phyloP scores from a whole-genome alignment of 2,888 invertebrate species.

The Limnephilus marmoratus region DNA sequence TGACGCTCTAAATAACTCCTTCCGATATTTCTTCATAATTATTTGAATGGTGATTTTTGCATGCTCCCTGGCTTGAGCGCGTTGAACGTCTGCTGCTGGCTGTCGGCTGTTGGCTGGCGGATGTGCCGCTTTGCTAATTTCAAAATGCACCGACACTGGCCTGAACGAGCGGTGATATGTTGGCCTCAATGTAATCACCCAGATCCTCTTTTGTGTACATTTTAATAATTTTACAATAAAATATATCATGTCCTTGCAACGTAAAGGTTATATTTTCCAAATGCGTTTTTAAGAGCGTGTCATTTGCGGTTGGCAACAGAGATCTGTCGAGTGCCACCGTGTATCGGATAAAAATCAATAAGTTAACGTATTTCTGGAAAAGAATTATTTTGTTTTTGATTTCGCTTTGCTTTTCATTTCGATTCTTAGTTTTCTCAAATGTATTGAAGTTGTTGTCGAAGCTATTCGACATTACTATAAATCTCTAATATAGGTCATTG shows the following conservation, averaged over 20 bases:
- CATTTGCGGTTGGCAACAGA: not conserved
- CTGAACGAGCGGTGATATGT: not conserved
- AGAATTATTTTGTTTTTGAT: not conserved
- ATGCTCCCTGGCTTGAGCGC: not conserved
- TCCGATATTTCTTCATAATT: slow-evolving; percentile 35
- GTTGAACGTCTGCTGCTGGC: slow-evolving; percentile 2
- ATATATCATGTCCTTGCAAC: not conserved
- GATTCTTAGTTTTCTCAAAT: not conserved
- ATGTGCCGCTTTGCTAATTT: slow-evolving; percentile 20
- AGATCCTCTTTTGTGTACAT: not conserved
- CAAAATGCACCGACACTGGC: slow-evolving; percentile 12
- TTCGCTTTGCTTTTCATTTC: not conserved
- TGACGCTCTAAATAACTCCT: slow-evolving; percentile 42
- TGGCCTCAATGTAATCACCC: not conserved
- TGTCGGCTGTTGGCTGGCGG: slow-evolving; percentile 8
- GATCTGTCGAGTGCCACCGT: not conserved
- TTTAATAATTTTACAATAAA: not conserved
- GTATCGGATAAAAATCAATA: not conserved
- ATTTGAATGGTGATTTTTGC: slow-evolving; percentile 28
- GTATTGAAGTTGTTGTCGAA: not conserved
- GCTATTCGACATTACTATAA: not conserved
- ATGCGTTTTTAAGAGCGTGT: not conserved
- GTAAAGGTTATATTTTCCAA: not conserved
- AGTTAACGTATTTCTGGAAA: not conserved
- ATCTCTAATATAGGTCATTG: not conserved